Percentiles rank a stretch among this genome's conserved stretches.
phyloP scores from a whole-genome alignment of 2,888 invertebrate species.

The Thecocarcelia acutangulata region DNA sequence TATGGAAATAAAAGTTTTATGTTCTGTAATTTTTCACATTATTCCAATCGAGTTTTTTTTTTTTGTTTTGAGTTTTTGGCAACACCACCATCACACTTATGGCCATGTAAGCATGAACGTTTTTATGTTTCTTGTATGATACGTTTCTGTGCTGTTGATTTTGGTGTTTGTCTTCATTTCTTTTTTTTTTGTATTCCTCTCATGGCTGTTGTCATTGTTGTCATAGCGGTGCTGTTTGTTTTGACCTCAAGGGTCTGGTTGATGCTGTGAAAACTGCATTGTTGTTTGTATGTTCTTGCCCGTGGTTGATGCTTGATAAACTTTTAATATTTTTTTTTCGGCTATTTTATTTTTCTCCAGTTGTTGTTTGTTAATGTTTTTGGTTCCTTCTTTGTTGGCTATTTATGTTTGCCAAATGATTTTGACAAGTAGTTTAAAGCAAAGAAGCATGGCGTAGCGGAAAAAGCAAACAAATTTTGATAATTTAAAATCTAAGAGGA shows the following conservation, averaged over 20 bases:
- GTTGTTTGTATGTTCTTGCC: slow-evolving; percentile 15
- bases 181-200: slow-evolving; percentile 28
- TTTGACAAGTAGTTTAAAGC: slow-evolving; percentile 41
- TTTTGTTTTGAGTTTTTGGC: background rate
- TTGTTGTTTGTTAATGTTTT: slow-evolving; percentile 12
- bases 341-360: slow-evolving; percentile 16
- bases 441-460: background rate
- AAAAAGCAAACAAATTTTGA: slow-evolving; percentile 9
- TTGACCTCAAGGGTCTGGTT: slow-evolving; percentile 66
- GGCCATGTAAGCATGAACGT: background rate
- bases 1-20: slow-evolving; percentile 38
- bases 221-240: slow-evolving; percentile 45
- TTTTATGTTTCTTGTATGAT: slow-evolving; percentile 4
- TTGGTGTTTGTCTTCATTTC: slow-evolving; percentile 5
- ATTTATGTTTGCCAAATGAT: slow-evolving; percentile 23
- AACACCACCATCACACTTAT: background rate
- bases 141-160: slow-evolving; percentile 20
- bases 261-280: slow-evolving; percentile 62
- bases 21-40: slow-evolving; percentile 11
- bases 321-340: slow-evolving; percentile 35
- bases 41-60: slow-evolving; percentile 10
- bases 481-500: background rate
- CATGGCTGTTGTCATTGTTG: slow-evolving; percentile 38
- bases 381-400: slow-evolving; percentile 10
- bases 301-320: slow-evolving; percentile 58